Conservation (phyloP, 2,797 vertebrate species). For the Pantherophis vulpinus region DNA sequence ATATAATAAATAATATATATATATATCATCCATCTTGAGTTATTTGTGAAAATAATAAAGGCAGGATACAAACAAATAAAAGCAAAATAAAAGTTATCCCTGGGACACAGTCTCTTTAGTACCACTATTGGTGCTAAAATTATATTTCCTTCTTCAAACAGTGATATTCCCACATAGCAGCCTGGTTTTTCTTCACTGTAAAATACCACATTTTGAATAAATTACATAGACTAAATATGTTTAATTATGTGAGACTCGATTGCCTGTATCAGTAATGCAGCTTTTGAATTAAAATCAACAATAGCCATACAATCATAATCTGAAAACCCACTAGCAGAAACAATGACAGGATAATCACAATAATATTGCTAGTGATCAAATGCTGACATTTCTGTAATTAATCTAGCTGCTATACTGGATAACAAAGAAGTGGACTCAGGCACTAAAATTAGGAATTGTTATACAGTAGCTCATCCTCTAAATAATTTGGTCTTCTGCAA, state of each 20-base stretch:
- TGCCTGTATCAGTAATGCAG: conserved; percentile 53
- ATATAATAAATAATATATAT: too few relatives aligned
- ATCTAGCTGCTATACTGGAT: conserved; percentile 47
- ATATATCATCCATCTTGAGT: background rate
- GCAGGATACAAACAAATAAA: background rate
- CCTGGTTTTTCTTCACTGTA: background rate
- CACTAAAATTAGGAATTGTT: background rate
- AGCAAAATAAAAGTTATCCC: background rate
- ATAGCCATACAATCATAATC: conserved; percentile 51
- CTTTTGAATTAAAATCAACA: conserved; percentile 60
- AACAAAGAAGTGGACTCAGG: background rate
- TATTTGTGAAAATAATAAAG: background rate
- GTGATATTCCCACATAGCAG: background rate
- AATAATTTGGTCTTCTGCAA: conserved; percentile 27
- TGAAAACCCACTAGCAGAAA: conserved; percentile 47
- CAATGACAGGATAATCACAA: conserved; percentile 40
- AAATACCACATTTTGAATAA: background rate
- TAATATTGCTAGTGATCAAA: background rate
- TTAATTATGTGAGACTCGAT: conserved; percentile 50
- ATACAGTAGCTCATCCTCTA: background rate
- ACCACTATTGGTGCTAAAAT: background rate
- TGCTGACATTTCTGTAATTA: conserved; percentile 60
- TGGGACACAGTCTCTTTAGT: background rate
- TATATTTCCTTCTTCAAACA: background rate
- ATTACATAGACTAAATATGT: background rate